Conservation (phyloP, 2,797 vertebrate species). For the Rhincodon typus region DNA sequence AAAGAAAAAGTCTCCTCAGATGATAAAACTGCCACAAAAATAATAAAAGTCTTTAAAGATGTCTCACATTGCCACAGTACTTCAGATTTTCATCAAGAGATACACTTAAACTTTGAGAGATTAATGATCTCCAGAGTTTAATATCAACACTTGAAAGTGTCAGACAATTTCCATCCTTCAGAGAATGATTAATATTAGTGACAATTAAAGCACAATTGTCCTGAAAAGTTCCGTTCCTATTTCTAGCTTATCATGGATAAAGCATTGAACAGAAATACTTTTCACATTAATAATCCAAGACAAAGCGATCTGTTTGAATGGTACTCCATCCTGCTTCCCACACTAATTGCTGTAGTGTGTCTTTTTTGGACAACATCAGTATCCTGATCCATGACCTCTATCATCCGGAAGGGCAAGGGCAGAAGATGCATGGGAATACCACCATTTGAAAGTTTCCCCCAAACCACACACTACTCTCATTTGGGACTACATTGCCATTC, state of each 20-base stretch:
- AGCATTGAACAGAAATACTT: background rate
- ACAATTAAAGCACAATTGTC: background rate
- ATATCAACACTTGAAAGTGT: background rate
- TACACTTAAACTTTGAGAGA: background rate
- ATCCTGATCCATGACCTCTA: background rate
- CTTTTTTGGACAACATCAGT: background rate
- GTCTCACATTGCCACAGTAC: background rate
- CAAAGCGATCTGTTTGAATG: background rate
- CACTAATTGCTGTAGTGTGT: background rate
- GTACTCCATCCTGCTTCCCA: background rate
- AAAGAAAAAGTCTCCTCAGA: background rate
- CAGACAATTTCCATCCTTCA: background rate
- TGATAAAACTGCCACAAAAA: background rate
- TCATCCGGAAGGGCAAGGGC: background rate
- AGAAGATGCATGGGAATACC: background rate
- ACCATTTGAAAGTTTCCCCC: background rate
- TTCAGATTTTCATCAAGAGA: background rate
- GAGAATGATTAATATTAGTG: background rate
- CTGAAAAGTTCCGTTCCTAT: background rate
- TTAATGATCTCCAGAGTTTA: background rate
- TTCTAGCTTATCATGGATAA: background rate
- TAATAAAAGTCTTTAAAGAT: background rate
- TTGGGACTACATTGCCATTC: background rate
- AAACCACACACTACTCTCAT: background rate
- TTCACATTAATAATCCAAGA: background rate